Evolutionary conservation across 2,797 vertebrate species (phyloP).

Genomic region (Amniataba percoides): DNA sequence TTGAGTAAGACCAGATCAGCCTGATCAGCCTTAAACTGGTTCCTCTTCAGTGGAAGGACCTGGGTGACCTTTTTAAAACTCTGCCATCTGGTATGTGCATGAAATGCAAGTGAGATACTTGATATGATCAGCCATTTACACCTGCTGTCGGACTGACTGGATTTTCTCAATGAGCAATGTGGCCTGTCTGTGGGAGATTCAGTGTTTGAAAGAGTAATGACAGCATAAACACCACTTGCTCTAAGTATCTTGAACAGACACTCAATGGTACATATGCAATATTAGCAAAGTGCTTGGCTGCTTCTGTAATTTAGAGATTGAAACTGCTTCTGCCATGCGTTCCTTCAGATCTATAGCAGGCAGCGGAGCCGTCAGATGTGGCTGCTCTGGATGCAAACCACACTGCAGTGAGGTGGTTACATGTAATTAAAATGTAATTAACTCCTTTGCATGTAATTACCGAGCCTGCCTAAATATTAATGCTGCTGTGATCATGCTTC

Average conservation of each 20-base stretch:
- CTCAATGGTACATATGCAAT: neutral
- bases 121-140: slow-evolving; percentile 34
- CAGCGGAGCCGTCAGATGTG: slow-evolving; percentile 1
- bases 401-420: slow-evolving; percentile 28
- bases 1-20: slow-evolving; percentile 25
- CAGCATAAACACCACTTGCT: neutral
- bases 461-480: slow-evolving; percentile 47
- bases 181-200: slow-evolving; percentile 13
- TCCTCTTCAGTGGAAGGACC: neutral
- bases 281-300: slow-evolving; percentile 9
- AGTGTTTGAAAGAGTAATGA: slow-evolving; percentile 2
- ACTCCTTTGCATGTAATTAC: slow-evolving; percentile 50
- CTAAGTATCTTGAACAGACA: neutral
- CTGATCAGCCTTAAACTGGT: neutral
- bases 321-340: neutral
- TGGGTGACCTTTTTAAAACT: slow-evolving; percentile 14
- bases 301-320: neutral
- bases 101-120: neutral
- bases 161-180: neutral
- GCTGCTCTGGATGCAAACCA: slow-evolving; percentile 32
- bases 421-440: slow-evolving; percentile 64
- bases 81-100: slow-evolving; percentile 8
- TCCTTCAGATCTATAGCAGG: neutral
- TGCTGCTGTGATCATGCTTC: slow-evolving; percentile 22
- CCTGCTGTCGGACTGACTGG: neutral